Percentiles rank a stretch among this genome's conserved stretches.
These are phyloP conservation scores for Ammodytes marinus DNA, from an alignment of 2,113 vertebrate genomes.

Conservation along the genomic window DNA sequence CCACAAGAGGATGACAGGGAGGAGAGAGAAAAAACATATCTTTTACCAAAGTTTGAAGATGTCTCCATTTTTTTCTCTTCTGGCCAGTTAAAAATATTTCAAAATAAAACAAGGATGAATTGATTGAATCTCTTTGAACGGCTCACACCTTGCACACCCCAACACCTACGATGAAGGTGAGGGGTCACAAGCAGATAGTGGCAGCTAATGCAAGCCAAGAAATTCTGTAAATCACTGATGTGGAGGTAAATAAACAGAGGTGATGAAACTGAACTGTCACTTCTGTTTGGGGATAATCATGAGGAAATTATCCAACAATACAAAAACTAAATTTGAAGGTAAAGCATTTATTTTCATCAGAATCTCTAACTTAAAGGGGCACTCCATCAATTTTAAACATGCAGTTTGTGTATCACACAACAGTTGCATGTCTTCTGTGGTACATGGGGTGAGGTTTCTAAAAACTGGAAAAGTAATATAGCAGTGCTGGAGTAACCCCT, in stretches of 20 bases:
- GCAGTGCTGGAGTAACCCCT: background rate
- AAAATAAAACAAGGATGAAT: background rate
- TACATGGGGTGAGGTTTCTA: background rate
- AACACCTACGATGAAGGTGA: background rate
- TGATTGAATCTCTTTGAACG: background rate
- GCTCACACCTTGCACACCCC: background rate
- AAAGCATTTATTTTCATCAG: background rate
- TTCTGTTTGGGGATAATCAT: background rate
- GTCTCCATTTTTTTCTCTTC: background rate
- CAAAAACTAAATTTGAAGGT: background rate
- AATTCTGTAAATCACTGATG: background rate
- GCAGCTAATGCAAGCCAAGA: background rate
- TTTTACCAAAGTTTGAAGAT: background rate
- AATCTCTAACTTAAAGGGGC: background rate
- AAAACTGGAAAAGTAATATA: background rate
- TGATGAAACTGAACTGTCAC: background rate
- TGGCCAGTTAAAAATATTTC: background rate
- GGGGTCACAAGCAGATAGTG: background rate
- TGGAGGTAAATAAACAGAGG: background rate
- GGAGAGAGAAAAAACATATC: background rate
- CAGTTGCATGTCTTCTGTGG: background rate
- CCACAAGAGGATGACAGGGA: constrained; percentile 3
- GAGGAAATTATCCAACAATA: background rate
- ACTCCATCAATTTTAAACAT: background rate
- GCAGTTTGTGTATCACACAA: background rate